phyloP scores from a whole-genome alignment of 2,113 vertebrate genomes.

The Columba livia region DNA sequence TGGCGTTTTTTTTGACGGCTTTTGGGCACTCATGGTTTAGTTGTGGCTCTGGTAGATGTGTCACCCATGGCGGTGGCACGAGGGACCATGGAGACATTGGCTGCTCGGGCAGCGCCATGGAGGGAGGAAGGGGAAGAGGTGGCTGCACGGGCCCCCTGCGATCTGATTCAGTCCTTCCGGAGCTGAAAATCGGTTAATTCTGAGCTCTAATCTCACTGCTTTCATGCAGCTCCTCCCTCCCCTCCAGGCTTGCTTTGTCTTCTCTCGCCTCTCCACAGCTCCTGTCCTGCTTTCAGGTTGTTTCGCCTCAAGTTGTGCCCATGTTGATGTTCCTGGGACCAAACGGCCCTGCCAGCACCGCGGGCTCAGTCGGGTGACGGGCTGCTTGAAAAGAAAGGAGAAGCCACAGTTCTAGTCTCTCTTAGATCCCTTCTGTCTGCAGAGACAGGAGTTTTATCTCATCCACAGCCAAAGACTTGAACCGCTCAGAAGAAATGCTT shows the following conservation, averaged over 20 bases:
- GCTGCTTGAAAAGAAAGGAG: neutral
- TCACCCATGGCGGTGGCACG: neutral
- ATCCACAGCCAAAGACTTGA: neutral
- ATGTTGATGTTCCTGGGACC: neutral
- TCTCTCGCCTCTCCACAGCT: rapidly evolving
- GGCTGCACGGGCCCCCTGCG: neutral
- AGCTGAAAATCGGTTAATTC: neutral
- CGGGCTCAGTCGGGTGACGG: neutral
- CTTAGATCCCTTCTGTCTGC: neutral
- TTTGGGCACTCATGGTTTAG: neutral
- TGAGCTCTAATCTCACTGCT: neutral
- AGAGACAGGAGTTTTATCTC: neutral
- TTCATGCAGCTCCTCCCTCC: neutral
- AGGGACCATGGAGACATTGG: neutral
- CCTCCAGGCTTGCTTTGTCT: neutral
- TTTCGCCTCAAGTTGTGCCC: neutral
- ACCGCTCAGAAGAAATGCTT: neutral
- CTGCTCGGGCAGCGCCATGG: neutral
- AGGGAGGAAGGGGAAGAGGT: neutral
- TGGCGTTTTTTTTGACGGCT: rapidly evolving
- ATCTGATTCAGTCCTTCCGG: neutral
- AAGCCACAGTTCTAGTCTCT: neutral
- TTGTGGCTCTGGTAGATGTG: neutral
- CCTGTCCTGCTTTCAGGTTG: neutral
- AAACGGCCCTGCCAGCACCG: neutral